Conservation (phyloP, 2,113 vertebrate species). For the Pardalotus punctatus region DNA sequence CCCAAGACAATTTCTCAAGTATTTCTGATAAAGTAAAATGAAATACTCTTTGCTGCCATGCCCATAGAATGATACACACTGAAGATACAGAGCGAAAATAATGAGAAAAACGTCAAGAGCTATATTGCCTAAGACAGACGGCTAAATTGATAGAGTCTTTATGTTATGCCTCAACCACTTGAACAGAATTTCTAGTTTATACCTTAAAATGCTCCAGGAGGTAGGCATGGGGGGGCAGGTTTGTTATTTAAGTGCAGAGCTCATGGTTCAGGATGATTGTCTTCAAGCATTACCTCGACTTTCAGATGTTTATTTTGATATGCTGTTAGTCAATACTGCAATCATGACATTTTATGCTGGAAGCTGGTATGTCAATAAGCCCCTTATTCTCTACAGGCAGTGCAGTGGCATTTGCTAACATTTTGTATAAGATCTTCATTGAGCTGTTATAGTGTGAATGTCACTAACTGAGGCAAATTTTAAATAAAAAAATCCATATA, state of each 20-base stretch:
- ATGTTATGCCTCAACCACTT: not conserved
- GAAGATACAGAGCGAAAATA: not conserved
- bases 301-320: conserved; percentile 57
- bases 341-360: conserved; percentile 52
- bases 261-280: not conserved
- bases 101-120: not conserved
- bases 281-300: not conserved
- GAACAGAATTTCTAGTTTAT: not conserved
- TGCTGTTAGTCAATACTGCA: conserved; percentile 53
- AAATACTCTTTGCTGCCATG: not conserved
- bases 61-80: not conserved
- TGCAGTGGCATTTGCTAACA: conserved; percentile 48
- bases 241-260: not conserved
- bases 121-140: not conserved
- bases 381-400: conserved; percentile 42
- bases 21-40: not conserved
- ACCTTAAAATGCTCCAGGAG: not conserved
- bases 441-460: conserved; percentile 11
- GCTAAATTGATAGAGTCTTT: not conserved
- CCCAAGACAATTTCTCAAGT: not conserved
- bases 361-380: conserved; percentile 43
- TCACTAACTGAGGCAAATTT: conserved; percentile 25
- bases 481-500: not conserved
- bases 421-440: conserved; percentile 12
- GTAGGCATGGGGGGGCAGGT: fast-evolving